Evolutionary conservation across 53 echinoderm and acorn worm genomes (phyloP).

Genomic region (Stichopus horrens): DNA sequence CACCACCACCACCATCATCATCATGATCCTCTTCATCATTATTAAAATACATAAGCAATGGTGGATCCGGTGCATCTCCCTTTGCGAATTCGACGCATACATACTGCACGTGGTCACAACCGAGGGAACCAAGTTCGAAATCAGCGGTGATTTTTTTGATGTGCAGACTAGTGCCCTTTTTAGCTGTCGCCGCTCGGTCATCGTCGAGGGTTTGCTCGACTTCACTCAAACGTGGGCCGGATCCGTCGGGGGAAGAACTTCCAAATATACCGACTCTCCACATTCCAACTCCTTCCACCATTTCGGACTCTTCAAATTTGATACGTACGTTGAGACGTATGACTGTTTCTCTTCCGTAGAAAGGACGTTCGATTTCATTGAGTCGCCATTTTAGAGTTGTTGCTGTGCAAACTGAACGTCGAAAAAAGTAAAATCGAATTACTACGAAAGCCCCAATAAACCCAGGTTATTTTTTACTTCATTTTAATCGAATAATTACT

Average conservation of each 20-base stretch:
- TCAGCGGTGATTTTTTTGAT: background rate
- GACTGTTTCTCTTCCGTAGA: background rate
- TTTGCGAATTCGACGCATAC: too few relatives aligned
- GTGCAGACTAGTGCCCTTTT: background rate
- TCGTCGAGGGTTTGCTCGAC: background rate
- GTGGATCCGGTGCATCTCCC: too few relatives aligned
- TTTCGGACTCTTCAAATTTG: background rate
- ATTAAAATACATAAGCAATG: too few relatives aligned
- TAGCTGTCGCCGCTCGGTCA: background rate
- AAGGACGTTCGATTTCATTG: background rate
- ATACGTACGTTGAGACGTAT: background rate
- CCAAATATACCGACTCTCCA: conserved; percentile 24
- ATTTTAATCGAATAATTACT: too few relatives aligned
- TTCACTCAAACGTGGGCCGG: background rate
- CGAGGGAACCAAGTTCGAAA: conserved; percentile 14
- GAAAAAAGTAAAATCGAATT: too few relatives aligned
- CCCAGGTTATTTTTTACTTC: too few relatives aligned
- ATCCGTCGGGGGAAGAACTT: background rate
- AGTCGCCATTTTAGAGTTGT: too few relatives aligned
- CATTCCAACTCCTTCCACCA: background rate
- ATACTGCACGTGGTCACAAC: background rate
- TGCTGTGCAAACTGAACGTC: too few relatives aligned
- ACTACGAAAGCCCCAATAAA: too few relatives aligned
- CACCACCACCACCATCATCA: too few relatives aligned
- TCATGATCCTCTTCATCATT: too few relatives aligned